Conservation (phyloP, 2,113 vertebrate species). For the Apodemus sylvaticus region DNA sequence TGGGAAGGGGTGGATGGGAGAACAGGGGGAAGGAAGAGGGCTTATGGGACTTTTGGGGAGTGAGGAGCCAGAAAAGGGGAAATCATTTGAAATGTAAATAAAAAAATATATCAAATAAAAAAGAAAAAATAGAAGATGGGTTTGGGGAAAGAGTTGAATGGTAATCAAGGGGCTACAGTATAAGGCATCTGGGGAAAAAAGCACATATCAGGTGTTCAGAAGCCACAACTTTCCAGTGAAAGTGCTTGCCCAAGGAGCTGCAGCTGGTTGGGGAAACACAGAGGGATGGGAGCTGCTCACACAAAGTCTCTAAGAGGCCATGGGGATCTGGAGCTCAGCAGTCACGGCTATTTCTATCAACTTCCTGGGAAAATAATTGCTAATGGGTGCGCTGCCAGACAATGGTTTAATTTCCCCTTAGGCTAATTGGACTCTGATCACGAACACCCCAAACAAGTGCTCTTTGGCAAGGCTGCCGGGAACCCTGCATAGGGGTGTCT, state of each 20-base stretch:
- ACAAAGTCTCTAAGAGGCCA: conserved; percentile 38
- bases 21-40: too few species aligned
- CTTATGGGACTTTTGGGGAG: too few species aligned
- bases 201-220: not conserved
- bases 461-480: conserved; percentile 49
- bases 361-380: conserved; percentile 74
- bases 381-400: conserved; percentile 67
- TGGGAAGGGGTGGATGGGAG: too few species aligned
- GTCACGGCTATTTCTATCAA: conserved; percentile 45
- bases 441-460: conserved; percentile 60
- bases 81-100: too few species aligned
- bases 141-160: conserved; percentile 15
- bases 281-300: not conserved
- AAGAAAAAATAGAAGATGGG: not conserved
- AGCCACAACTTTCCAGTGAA: not conserved
- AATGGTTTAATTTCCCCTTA: conserved; percentile 76
- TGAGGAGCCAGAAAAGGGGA: too few species aligned
- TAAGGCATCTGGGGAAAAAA: conserved; percentile 19
- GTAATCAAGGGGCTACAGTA: not conserved
- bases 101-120: too few species aligned
- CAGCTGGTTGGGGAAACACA: not conserved
- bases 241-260: not conserved
- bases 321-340: conserved; percentile 67
- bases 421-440: conserved; percentile 68
- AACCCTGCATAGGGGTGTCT: not conserved